Evolutionary conservation across 2,888 invertebrate genomes (phyloP).

Genomic region (Cosmorhoe ocellata): DNA sequence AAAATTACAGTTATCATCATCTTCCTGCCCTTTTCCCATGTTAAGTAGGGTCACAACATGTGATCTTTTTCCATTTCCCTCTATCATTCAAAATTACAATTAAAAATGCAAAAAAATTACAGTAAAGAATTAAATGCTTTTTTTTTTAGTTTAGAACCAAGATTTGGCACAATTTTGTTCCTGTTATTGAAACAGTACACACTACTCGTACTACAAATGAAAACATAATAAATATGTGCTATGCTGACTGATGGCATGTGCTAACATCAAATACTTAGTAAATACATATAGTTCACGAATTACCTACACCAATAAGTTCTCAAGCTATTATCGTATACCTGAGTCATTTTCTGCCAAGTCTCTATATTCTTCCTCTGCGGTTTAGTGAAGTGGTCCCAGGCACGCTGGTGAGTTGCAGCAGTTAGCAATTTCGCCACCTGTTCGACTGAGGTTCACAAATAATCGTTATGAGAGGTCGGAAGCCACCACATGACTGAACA

Average conservation of each 20-base stretch:
- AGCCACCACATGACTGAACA: conserved; percentile 57
- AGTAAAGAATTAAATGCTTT: no score
- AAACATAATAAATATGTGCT: conserved; percentile 1
- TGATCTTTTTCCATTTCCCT: no score
- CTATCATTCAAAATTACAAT: no score
- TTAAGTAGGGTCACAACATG: no score
- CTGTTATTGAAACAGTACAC: not conserved
- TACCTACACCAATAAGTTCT: conserved; percentile 8
- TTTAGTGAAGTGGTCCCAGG: conserved; percentile 99
- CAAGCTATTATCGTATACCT: conserved; percentile 82
- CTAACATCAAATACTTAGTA: conserved; percentile 1
- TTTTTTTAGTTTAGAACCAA: no score
- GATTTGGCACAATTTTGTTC: not conserved
- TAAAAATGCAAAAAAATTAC: not conserved
- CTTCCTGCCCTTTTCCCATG: no score
- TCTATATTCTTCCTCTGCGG: conserved; percentile 99
- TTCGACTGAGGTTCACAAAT: conserved; percentile 91
- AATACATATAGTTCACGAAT: not conserved
- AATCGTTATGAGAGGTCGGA: conserved; percentile 63
- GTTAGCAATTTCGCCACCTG: conserved; percentile 99
- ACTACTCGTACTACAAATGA: not conserved
- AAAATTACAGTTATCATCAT: no score
- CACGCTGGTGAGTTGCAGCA: conserved; percentile 98
- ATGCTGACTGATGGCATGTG: conserved; percentile 15
- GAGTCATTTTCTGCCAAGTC: conserved; percentile 97